These are phyloP conservation scores for Anastatus disparis DNA, from an alignment of 1,140 invertebrate genomes.

Conservation along the genomic window DNA sequence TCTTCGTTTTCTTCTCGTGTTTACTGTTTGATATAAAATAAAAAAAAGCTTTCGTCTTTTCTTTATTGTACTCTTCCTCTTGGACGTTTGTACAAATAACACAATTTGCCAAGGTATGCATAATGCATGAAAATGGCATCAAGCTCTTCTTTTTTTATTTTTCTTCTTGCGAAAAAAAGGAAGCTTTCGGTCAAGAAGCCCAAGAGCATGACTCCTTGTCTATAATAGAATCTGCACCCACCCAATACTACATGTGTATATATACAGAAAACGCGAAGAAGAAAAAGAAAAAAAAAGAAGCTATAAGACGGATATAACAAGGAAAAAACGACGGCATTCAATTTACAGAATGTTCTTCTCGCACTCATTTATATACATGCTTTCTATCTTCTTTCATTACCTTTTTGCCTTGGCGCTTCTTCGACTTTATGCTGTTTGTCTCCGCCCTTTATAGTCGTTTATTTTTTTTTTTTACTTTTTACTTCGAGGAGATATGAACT, in stretches of 20 bases:
- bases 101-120: constrained; percentile 63
- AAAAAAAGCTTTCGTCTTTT: too few species aligned
- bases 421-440: too few species aligned
- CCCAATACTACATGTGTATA: constrained; percentile 57
- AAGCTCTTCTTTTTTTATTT: too few species aligned
- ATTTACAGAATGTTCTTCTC: constrained; percentile 59
- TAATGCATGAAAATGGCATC: constrained; percentile 62
- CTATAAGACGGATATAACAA: constrained; percentile 28
- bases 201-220: constrained; percentile 61
- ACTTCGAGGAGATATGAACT: too few species aligned
- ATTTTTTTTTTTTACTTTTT: neutral
- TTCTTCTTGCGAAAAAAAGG: too few species aligned
- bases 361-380: neutral
- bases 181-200: constrained; percentile 49
- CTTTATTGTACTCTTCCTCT: too few species aligned
- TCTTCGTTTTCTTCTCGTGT: too few species aligned
- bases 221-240: constrained; percentile 65
- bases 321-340: constrained; percentile 60
- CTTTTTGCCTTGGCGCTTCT: too few species aligned
- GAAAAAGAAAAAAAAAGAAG: too few species aligned
- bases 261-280: too few species aligned
- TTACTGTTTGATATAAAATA: too few species aligned
- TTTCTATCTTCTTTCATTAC: too few species aligned
- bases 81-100: constrained; percentile 55
- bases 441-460: neutral